Percentiles rank a stretch among this genome's conserved stretches.
Evolutionary conservation across 2,113 vertebrate genomes (phyloP).

Genomic region (Antennarius striatus): DNA sequence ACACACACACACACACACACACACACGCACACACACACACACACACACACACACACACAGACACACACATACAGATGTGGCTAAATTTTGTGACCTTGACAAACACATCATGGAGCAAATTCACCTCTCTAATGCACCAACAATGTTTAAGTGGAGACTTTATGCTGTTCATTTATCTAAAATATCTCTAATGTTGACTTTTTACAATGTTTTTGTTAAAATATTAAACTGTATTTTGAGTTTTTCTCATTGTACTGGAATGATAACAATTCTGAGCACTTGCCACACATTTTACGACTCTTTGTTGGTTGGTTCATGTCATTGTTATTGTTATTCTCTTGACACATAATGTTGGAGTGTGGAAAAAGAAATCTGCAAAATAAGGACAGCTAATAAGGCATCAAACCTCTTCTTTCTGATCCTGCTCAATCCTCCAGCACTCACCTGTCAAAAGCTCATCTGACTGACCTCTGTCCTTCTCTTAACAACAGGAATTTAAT

Average conservation of each 20-base stretch:
- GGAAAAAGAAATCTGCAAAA: conserved; percentile 12
- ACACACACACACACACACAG: conserved; percentile 30
- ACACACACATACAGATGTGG: conserved; percentile 53
- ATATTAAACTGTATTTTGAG: conserved; percentile 21
- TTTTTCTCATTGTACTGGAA: conserved; percentile 22
- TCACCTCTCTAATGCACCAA: conserved; percentile 45
- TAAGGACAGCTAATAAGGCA: conserved; percentile 8
- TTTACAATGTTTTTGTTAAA: conserved; percentile 10
- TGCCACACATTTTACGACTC: conserved; percentile 14
- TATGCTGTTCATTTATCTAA: not conserved
- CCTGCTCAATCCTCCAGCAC: not conserved
- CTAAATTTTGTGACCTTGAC: conserved; percentile 68
- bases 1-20: conserved; percentile 36
- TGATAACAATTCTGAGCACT: conserved; percentile 32
- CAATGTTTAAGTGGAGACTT: too few relatives aligned
- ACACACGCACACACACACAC: conserved; percentile 28
- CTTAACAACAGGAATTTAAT: conserved; percentile 29
- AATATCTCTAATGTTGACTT: conserved; percentile 13
- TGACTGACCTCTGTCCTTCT: conserved; percentile 46
- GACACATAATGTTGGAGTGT: conserved; percentile 1
- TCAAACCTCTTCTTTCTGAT: conserved; percentile 16
- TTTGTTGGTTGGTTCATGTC: conserved; percentile 19
- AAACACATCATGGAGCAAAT: conserved; percentile 45
- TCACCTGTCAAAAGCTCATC: conserved; percentile 24
- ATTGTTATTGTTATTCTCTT: conserved; percentile 2